A percentile compares a stretch with the other conserved stretches of the same genome.
Evolutionary conservation across 2,888 invertebrate genomes (phyloP).

Genomic region (Falcaria lacertinaria): DNA sequence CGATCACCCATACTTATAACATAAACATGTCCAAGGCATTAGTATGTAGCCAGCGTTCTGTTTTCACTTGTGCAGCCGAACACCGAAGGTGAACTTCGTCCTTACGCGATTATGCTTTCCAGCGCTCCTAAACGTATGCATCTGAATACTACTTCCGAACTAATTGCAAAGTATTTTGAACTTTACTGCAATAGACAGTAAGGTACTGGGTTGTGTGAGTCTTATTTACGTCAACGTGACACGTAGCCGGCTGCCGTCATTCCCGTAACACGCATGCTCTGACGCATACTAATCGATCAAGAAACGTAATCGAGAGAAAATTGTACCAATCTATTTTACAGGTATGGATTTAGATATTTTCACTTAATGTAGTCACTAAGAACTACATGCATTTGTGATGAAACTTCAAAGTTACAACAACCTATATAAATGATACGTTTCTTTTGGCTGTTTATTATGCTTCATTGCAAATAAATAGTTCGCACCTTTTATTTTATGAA

Average conservation of each 20-base stretch:
- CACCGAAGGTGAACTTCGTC: constrained; percentile 47
- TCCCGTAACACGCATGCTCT: constrained; percentile 58
- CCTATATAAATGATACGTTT: too few species aligned
- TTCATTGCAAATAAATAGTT: too few species aligned
- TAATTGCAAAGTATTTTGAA: constrained; percentile 16
- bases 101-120: constrained; percentile 63
- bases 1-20: constrained; percentile 72
- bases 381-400: too few species aligned
- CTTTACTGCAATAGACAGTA: constrained; percentile 19
- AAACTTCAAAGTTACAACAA: too few species aligned
- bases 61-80: constrained; percentile 68
- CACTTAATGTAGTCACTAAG: background rate
- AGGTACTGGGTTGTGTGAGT: constrained; percentile 23
- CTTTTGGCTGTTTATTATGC: too few species aligned
- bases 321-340: constrained; percentile 47
- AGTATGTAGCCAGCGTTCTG: constrained; percentile 61
- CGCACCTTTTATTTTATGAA: too few species aligned
- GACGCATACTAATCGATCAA: constrained; percentile 59
- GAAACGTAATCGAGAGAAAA: constrained; percentile 75
- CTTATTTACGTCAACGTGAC: constrained; percentile 23
- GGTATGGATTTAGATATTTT: constrained; percentile 30
- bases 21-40: constrained; percentile 45
- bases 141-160: constrained; percentile 36
- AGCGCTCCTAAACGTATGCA: constrained; percentile 47
- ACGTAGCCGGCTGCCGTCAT: constrained; percentile 63